Evolutionary conservation across 92 coral and sea anemone genomes (phyloP).

Genomic region (Paramuricea clavata): DNA sequence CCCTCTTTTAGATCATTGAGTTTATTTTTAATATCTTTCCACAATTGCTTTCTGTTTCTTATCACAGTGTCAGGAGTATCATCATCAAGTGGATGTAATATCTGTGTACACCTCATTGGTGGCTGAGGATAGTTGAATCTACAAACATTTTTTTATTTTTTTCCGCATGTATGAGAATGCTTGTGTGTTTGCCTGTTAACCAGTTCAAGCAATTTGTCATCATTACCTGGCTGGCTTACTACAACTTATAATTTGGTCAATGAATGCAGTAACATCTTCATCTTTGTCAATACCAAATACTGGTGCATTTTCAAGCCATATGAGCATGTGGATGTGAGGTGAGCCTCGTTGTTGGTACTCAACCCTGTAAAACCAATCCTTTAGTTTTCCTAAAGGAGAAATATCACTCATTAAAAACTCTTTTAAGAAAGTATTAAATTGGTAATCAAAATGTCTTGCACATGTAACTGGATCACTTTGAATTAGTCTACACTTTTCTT

Average conservation of each 20-base stretch:
- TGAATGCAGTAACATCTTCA: neutral
- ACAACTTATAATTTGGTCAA: conserved; percentile 47
- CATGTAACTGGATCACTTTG: conserved; percentile 64
- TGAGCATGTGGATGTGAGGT: conserved; percentile 68
- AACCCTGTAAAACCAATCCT: neutral
- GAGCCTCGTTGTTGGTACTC: conserved; percentile 41
- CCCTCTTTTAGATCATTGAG: too few species aligned
- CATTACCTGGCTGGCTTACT: conserved; percentile 20
- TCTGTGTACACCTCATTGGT: conserved; percentile 48
- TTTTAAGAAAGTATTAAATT: too few species aligned
- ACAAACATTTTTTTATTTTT: conserved; percentile 48
- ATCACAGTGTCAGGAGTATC: conserved; percentile 38
- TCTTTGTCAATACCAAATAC: conserved; percentile 35
- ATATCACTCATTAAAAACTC: neutral
- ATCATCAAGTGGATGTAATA: conserved; percentile 62
- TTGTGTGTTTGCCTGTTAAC: conserved; percentile 30
- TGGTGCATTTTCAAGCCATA: conserved; percentile 70
- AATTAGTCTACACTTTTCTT: conserved; percentile 67
- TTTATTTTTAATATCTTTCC: neutral
- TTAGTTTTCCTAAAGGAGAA: too few species aligned
- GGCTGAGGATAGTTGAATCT: conserved; percentile 66
- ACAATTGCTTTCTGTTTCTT: neutral
- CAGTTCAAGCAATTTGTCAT: conserved; percentile 8
- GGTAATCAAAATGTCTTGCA: conserved; percentile 47
- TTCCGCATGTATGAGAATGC: conserved; percentile 37